Evolutionary conservation across 2,797 vertebrate genomes (phyloP).

Genomic region (Ptychadena robeensis): DNA sequence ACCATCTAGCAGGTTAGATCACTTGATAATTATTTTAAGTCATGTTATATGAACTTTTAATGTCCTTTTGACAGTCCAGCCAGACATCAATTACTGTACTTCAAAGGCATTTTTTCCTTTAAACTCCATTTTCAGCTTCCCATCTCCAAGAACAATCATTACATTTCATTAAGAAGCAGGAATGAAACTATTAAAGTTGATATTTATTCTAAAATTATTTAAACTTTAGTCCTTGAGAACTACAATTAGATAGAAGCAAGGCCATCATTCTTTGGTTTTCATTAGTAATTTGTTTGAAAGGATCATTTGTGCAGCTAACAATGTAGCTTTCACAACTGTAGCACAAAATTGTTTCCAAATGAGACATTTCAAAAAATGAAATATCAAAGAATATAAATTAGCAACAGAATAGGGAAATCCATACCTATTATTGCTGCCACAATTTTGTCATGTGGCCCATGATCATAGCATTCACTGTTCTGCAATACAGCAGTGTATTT

Average conservation of each 20-base stretch:
- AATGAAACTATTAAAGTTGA: slow-evolving; percentile 22
- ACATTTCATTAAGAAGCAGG: slow-evolving; percentile 8
- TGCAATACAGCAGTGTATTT: slow-evolving; percentile 59
- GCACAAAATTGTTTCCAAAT: slow-evolving; percentile 24
- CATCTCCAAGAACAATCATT: slow-evolving; percentile 13
- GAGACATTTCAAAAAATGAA: slow-evolving; percentile 7
- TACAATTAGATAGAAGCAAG: slow-evolving; percentile 3
- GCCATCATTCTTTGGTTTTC: slow-evolving; percentile 9
- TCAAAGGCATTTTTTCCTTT: background rate
- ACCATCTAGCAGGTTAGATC: background rate
- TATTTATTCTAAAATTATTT: slow-evolving; percentile 30
- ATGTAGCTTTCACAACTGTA: slow-evolving; percentile 17
- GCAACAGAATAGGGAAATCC: slow-evolving; percentile 17
- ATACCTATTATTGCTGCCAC: background rate
- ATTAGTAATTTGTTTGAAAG: slow-evolving; percentile 19
- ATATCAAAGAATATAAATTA: slow-evolving; percentile 23
- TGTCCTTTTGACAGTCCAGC: background rate
- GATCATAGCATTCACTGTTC: slow-evolving; percentile 2
- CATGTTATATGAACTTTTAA: background rate
- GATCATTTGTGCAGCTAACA: slow-evolving; percentile 32
- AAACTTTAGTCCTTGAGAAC: background rate
- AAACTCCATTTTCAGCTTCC: background rate
- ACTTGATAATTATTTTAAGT: background rate
- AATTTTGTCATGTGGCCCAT: slow-evolving; percentile 37
- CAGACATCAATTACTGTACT: background rate